phyloP scores from a whole-genome alignment of 2,113 vertebrate species.

The Mohoua ochrocephala region DNA sequence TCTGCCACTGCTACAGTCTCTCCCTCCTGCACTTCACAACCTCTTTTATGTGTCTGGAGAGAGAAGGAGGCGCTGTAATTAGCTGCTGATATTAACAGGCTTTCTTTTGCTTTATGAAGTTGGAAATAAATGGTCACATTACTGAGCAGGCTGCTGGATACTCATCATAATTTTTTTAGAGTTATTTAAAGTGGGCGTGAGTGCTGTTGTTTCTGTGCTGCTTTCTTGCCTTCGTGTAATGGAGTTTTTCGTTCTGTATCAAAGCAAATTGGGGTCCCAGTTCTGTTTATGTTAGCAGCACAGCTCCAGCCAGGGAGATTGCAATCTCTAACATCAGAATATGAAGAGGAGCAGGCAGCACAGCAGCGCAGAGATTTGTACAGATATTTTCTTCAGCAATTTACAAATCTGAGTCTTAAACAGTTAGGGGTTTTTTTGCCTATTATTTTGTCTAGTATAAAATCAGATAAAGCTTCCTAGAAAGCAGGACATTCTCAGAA shows the following conservation, averaged over 20 bases:
- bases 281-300: not conserved
- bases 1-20: conserved; percentile 34
- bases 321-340: not conserved
- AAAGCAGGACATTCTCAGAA: not conserved
- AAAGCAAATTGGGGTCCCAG: not conserved
- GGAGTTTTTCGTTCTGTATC: not conserved
- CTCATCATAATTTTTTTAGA: not conserved
- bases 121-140: conserved; percentile 8
- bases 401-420: not conserved
- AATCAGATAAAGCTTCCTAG: conserved; percentile 34
- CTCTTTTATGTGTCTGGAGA: conserved; percentile 50
- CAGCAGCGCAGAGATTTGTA: not conserved
- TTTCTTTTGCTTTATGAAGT: conserved; percentile 18
- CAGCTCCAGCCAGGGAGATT: not conserved
- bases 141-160: not conserved
- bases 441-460: not conserved
- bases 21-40: conserved; percentile 23
- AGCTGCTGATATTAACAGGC: conserved; percentile 39
- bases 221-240: not conserved
- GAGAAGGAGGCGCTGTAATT: conserved; percentile 44
- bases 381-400: not conserved
- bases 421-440: accelerated
- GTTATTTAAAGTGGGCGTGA: not conserved
- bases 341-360: not conserved
- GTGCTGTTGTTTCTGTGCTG: not conserved